These are phyloP conservation scores for Drosophila greeni DNA, from an alignment of 2,888 invertebrate genomes.

Conservation along the genomic window DNA sequence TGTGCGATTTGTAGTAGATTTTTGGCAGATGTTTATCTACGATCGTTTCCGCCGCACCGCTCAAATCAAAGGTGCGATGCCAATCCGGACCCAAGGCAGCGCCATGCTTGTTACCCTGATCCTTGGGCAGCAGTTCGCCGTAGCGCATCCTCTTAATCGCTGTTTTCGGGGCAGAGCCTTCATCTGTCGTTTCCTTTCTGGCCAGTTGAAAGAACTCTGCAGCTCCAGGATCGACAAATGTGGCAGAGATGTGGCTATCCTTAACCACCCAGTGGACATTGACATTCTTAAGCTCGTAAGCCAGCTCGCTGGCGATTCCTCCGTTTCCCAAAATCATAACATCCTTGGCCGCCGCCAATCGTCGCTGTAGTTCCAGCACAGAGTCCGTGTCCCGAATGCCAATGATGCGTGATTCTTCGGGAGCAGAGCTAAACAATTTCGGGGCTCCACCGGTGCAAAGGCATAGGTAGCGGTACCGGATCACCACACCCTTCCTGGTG, in stretches of 20 bases:
- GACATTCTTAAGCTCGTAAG: slow-evolving; percentile 90
- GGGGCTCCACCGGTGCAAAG: slow-evolving; percentile 95
- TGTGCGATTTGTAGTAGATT: slow-evolving; percentile 83
- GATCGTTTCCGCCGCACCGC: slow-evolving; percentile 13
- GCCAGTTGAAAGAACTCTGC: slow-evolving; percentile 89
- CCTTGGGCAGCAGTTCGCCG: slow-evolving; percentile 80
- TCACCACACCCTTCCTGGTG: slow-evolving; percentile 80
- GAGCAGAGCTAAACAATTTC: slow-evolving; percentile 84
- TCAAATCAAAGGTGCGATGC: slow-evolving; percentile 85
- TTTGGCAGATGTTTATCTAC: slow-evolving; percentile 74
- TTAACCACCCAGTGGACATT: slow-evolving; percentile 96
- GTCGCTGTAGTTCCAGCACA: slow-evolving; percentile 87
- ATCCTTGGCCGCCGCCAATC: slow-evolving; percentile 84
- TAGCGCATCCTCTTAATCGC: slow-evolving; percentile 84
- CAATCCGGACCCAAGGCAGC: slow-evolving; percentile 98
- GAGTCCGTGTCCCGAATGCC: slow-evolving; percentile 98
- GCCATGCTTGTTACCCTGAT: slow-evolving; percentile 81
- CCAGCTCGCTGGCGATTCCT: slow-evolving; percentile 98
- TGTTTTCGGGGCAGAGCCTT: slow-evolving; percentile 44
- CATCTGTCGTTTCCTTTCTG: slow-evolving; percentile 17
- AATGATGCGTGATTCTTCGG: slow-evolving; percentile 82
- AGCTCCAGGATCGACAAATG: slow-evolving; percentile 97
- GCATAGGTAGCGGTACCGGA: slow-evolving; percentile 90
- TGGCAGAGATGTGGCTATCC: slow-evolving; percentile 93
- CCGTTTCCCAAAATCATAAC: slow-evolving; percentile 97